These are phyloP conservation scores for Beris morrisii DNA, from an alignment of 2,888 invertebrate species.

Conservation along the genomic window DNA sequence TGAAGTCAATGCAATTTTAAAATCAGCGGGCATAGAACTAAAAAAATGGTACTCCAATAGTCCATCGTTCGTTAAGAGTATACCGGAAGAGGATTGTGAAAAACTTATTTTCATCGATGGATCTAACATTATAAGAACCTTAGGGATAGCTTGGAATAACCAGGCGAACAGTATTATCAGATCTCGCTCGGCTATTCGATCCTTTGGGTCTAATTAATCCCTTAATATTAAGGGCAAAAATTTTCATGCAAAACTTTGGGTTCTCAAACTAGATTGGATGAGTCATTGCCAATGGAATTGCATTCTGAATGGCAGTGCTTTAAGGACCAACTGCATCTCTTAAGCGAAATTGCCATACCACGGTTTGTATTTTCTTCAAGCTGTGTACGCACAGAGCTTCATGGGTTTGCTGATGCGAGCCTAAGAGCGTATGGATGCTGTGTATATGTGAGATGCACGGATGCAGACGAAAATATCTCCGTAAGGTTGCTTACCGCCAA, in stretches of 20 bases:
- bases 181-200: conserved; percentile 34
- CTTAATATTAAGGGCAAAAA: conserved; percentile 34
- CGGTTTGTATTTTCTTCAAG: conserved; percentile 20
- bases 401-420: conserved; percentile 37
- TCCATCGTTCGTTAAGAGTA: conserved; percentile 23
- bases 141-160: conserved; percentile 35
- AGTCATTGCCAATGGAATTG: conserved; percentile 20
- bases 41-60: conserved; percentile 35
- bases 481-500: conserved; percentile 28
- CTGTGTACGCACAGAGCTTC: conserved; percentile 11
- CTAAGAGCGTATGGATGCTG: conserved; percentile 24
- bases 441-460: conserved; percentile 20
- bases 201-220: conserved; percentile 38
- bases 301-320: conserved; percentile 27
- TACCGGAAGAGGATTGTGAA: conserved; percentile 17
- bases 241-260: conserved; percentile 38
- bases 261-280: conserved; percentile 32
- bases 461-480: neutral
- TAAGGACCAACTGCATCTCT: neutral
- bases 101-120: conserved; percentile 12
- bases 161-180: conserved; percentile 32
- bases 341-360: conserved; percentile 31
- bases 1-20: neutral
- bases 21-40: conserved; percentile 11
- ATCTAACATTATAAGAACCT: conserved; percentile 26